Conservation (phyloP, 1,140 invertebrate species). For the Protaetia brevitarsis region DNA sequence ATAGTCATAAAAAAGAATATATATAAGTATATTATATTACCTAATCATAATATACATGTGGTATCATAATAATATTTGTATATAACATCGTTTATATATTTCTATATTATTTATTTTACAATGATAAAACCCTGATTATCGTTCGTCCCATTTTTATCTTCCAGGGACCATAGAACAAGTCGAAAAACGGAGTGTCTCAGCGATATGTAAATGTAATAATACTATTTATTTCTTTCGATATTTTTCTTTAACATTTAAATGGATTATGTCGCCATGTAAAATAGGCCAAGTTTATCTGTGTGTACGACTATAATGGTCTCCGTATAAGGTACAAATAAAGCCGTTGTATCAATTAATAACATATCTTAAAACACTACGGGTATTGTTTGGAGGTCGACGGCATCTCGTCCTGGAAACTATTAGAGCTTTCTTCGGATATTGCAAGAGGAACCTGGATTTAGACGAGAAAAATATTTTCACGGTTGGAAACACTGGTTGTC, state of each 20-base stretch:
- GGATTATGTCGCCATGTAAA: neutral
- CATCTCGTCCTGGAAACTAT: slow-evolving; percentile 45
- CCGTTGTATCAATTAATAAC: neutral
- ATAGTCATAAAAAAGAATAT: neutral
- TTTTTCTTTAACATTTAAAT: neutral
- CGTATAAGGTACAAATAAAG: neutral
- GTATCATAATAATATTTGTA: neutral
- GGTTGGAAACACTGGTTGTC: no score
- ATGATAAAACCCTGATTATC: slow-evolving; percentile 2
- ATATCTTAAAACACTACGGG: slow-evolving; percentile 28
- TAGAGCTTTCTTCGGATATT: slow-evolving; percentile 45
- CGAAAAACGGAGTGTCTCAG: neutral
- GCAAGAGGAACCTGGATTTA: slow-evolving; percentile 45
- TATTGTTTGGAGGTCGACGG: slow-evolving; percentile 47
- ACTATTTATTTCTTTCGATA: neutral
- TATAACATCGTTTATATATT: neutral
- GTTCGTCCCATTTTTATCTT: no score
- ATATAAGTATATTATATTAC: neutral
- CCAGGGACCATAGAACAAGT: neutral
- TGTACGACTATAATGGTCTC: slow-evolving; percentile 1
- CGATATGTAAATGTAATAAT: neutral
- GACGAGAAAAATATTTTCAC: no score
- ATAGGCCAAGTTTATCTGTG: slow-evolving; percentile 10
- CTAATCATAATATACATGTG: no score
- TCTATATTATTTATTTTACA: neutral